Evolutionary conservation across 2,113 vertebrate species (phyloP), one percentile per base, ranked within the genome.

Genomic region (Oryzias woworae): DNA sequence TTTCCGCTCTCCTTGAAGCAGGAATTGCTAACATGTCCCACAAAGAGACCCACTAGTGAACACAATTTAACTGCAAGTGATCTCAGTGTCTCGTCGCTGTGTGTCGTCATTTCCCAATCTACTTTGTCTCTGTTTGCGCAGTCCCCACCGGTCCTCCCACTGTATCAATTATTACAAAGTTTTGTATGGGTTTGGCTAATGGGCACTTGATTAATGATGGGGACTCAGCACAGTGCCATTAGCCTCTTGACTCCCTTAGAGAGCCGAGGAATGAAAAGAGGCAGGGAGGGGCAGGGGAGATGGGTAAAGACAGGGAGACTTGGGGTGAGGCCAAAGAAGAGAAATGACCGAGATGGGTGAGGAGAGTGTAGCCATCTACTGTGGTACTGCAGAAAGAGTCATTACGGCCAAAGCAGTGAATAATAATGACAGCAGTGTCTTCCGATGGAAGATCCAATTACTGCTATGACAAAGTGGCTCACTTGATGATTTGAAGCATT

Each of bases 171-270:
- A 83, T 75, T 50, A 36, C 58, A 69, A 68, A 69, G 71, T 73
- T 68, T 66, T 62, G 56, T 18, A 67, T 50, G 55, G 51, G 61
- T 59, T 79, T 18, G 58, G 71, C 79, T 83, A 88, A 85, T 85
- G 69, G 77, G 61, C 43, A 43, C 41, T 57, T 88, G 85, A 88
- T 85, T 81, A 83, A 88, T 82, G 81, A 52, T 44, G 45, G 83
- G 43, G 58, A 64, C 58, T 75, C 46, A 50, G 72, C 73, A 73
- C 47, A 69, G 73, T 71, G 72, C 73, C 81, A 84, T 88, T 85
- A 87, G 70, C 73, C 52, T 51, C 59, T 41, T 13, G 52, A 73
- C 59, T 78, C 77, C 60, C 75, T 58, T 18, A 31, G 18, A 67
- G 45, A 42, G 46, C 13, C 60, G 60, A 77, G 28, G 69, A 66